Conservation (phyloP, 2,888 invertebrate species). For the Scrobipalpa atriplicella region DNA sequence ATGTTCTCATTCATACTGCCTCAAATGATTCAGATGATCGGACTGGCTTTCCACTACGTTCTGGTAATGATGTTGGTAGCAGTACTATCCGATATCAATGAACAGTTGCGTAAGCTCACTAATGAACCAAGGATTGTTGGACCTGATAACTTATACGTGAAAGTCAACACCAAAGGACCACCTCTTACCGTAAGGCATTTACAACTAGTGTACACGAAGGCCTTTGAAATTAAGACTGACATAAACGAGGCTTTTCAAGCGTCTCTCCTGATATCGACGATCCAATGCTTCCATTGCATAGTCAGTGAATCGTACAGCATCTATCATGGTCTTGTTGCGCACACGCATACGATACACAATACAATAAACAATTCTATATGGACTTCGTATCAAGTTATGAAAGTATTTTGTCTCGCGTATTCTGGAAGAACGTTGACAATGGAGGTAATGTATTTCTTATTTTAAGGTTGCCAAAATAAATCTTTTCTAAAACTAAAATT, state of each 20-base stretch:
- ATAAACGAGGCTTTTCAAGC: slow-evolving; percentile 63
- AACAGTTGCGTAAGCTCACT: slow-evolving; percentile 42
- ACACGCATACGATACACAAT: slow-evolving; percentile 49
- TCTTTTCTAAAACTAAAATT: too few relatives aligned
- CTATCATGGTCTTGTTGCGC: slow-evolving; percentile 57
- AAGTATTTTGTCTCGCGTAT: slow-evolving; percentile 57
- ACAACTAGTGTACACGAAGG: slow-evolving; percentile 56
- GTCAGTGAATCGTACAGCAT: slow-evolving; percentile 67
- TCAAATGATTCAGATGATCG: slow-evolving; percentile 61
- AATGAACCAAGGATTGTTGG: slow-evolving; percentile 29
- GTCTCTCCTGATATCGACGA: slow-evolving; percentile 53
- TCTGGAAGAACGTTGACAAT: slow-evolving; percentile 57
- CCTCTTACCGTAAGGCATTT: slow-evolving; percentile 51
- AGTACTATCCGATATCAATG: slow-evolving; percentile 52
- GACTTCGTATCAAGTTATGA: slow-evolving; percentile 64
- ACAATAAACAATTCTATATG: slow-evolving; percentile 63
- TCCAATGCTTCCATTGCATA: slow-evolving; percentile 68
- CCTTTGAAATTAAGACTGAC: slow-evolving; percentile 52
- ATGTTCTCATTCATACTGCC: slow-evolving; percentile 56
- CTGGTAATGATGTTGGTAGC: slow-evolving; percentile 54
- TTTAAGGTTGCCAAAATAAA: too few relatives aligned
- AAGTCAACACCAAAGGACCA: slow-evolving; percentile 41
- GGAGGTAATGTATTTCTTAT: slow-evolving; percentile 47
- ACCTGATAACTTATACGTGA: slow-evolving; percentile 27
- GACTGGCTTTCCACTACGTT: slow-evolving; percentile 55